A percentile compares a stretch with the other conserved stretches of the same genome.
Conservation (phyloP, 2,888 invertebrate species). For the Quadroppia sp. region DNA sequence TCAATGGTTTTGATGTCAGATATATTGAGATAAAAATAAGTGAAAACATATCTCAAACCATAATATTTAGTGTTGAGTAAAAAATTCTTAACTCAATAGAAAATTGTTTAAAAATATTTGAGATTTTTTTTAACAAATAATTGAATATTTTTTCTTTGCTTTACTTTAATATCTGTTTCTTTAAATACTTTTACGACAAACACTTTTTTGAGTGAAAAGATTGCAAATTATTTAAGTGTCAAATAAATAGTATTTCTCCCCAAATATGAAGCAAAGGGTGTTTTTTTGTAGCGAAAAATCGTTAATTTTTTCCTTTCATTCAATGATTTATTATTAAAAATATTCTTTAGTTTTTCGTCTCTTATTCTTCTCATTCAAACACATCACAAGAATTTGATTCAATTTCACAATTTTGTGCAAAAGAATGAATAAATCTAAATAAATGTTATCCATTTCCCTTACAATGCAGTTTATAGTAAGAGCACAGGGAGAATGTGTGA, state of each 20-base stretch:
- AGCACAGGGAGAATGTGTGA: background rate
- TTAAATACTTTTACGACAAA: background rate
- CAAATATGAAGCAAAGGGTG: background rate
- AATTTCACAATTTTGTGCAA: constrained; percentile 1
- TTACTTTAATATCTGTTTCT: background rate
- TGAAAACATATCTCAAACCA: background rate
- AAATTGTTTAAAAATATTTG: background rate
- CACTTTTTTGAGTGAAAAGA: background rate
- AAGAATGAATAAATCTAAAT: constrained; percentile 24
- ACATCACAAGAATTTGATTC: background rate
- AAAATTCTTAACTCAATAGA: background rate
- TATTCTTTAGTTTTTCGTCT: background rate
- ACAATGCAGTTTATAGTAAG: background rate
- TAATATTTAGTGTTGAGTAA: background rate
- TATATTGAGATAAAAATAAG: background rate
- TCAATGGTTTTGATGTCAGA: constrained; percentile 3
- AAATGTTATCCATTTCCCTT: constrained; percentile 7
- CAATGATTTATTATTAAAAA: constrained; percentile 28
- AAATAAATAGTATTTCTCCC: constrained; percentile 14
- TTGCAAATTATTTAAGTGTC: constrained; percentile 18
- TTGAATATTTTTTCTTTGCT: background rate
- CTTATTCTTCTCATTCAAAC: background rate
- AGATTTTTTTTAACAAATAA: background rate
- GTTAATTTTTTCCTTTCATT: constrained; percentile 16
- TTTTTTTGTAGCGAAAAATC: background rate